Evolutionary conservation across 1,140 invertebrate genomes (phyloP).

Genomic region (Drosophila jambulina): DNA sequence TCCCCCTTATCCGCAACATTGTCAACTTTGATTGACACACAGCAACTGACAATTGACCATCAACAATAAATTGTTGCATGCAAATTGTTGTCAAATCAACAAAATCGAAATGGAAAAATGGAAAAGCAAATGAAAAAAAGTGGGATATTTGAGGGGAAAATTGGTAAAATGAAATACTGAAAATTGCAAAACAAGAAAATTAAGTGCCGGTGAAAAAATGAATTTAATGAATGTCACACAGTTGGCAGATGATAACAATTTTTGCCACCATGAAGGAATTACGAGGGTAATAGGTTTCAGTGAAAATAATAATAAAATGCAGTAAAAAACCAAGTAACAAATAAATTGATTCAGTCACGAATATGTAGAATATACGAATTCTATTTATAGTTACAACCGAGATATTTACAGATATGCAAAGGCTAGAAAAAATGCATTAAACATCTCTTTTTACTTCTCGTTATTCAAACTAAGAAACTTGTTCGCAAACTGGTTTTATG

Average conservation of each 20-base stretch:
- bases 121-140: neutral
- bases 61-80: conserved; percentile 54
- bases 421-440: neutral
- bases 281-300: neutral
- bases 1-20: conserved; percentile 34
- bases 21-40: conserved; percentile 46
- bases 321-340: neutral
- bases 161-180: conserved; percentile 2
- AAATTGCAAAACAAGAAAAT: conserved; percentile 38
- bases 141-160: neutral
- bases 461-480: neutral
- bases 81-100: conserved; percentile 54
- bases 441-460: neutral
- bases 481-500: neutral
- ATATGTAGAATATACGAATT: neutral
- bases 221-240: conserved; percentile 16
- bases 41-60: conserved; percentile 44
- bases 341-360: conserved; percentile 6
- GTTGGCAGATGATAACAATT: conserved; percentile 10
- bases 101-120: conserved; percentile 21
- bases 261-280: neutral
- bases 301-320: neutral
- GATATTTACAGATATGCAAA: neutral
- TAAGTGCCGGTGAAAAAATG: conserved; percentile 14
- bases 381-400: neutral